Base-by-base conservation (phyloP, 2,113 vertebrate species). In the Caretta caretta region DNA sequence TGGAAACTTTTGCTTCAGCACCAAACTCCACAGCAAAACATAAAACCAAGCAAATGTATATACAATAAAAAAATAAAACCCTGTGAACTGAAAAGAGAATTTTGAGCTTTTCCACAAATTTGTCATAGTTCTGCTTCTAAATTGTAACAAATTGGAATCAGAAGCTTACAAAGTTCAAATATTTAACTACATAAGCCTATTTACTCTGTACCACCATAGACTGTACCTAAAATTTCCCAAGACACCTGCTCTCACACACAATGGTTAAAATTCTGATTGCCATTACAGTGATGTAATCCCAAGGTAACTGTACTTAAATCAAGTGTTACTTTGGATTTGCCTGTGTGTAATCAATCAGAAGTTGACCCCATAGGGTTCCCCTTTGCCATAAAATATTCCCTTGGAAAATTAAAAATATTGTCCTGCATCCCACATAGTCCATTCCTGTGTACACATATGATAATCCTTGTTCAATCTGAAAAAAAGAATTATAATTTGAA, bases 121-220 rank as follows among this genome's bases (percentile, higher is more conserved):
- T 93, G 54, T 82, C 19, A 12, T 59, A 13, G 12, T 2, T 87
- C 1, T 11, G 42, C 42, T 59, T 81, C 27, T 79, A 83, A 87
- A 3, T 8, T 46, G 31, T 8, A 78, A 78, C 10, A 48, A 78
- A 78, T 42, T 46, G 75, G 75, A 91, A 69, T 59, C 65, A 86
- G 13, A 48, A 31, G 0, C 81, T 87, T 38, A 46, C 65, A 72
- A 72, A 72, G 11, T 27, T 62, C 38, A n/a, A 29, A 72, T 3
- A 5, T 78, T 31, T 25, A 92, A 72, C 25, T 87, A 10, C 2
- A 6, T 1, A 4, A 3, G 2, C 0, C 0, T 48, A 54, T 89
- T 91, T 72, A 3, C 20, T 83, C 38, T 29, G 25, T 54, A 46
- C 46, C 11, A 65, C 1, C 0, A 2, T 80, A 84, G 80, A 16